Evolutionary conservation across 2,888 invertebrate species (phyloP), one percentile per base, ranked within the genome.

Genomic region (Drosophila nr. perissopoda): DNA sequence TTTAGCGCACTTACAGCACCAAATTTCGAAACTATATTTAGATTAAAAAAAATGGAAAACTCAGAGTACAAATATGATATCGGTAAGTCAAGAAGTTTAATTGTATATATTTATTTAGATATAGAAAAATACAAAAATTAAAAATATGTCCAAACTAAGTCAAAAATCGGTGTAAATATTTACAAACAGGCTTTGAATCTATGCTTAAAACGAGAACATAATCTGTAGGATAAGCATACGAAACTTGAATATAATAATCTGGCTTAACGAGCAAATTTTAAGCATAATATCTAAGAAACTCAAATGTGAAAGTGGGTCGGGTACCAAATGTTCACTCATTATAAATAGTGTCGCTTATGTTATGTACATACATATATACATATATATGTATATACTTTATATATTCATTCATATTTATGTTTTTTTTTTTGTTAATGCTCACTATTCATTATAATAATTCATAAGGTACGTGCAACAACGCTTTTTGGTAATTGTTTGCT

Each of bases 401-500:
- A 10, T 10, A 49, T 27, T 70, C 48, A 38, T 36, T 58, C 2
- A 34, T 29, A 46, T 5, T 2, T 46, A 6, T 29, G 29, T 56
- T 70, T 42, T 48, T 49, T n/a, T 63, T 46, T 31, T 40, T 34
- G n/a, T 63, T 25, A 25, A 56, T 62, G 34, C 36, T 70, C 49
- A 54, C n/a, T 60, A 66, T 56, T 60, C 60, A 25, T 46, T 57
- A 49, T 31, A 36, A 63, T 54, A 68, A 52, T 60, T 53, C 29
- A n/a, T 52, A 46, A 38, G 25, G 13, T 52, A 63, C 58, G 53
- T 58, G 53, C 34, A 40, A 34, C 40, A 31, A 36, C 56, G 56
- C 29, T 59, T 31, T 10, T 40, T n/a, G 38, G 21, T 74, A 74
- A 68, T 76, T 79, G 52, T 46, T 66, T 36, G 52, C 51, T 21